Percentiles rank a stretch among this genome's conserved stretches.
These are phyloP conservation scores for Spheniscus mendiculus DNA, from an alignment of 2,113 vertebrate species.

Conservation along the genomic window DNA sequence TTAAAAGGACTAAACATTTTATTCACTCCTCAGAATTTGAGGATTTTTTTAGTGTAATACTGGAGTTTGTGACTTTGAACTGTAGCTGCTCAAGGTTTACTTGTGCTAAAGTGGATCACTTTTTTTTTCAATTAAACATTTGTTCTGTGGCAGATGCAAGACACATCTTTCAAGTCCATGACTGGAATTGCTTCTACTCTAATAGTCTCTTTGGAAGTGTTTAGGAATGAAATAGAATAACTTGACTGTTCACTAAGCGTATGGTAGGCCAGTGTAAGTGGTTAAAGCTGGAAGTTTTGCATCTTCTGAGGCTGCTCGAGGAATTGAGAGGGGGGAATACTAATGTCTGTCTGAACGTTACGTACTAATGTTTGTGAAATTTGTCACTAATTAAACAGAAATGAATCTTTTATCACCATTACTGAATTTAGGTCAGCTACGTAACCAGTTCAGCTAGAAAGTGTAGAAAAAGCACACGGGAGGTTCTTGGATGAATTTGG, in stretches of 20 bases:
- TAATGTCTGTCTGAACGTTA: not conserved
- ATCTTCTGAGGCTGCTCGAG: not conserved
- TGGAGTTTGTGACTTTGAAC: not conserved
- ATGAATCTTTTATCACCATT: not conserved
- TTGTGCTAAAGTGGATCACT: not conserved
- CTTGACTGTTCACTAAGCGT: not conserved
- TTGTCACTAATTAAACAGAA: slow-evolving; percentile 18
- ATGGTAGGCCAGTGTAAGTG: not conserved
- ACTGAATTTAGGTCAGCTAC: not conserved
- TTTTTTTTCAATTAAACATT: not conserved
- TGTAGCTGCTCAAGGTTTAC: not conserved
- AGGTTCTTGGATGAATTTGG: not conserved
- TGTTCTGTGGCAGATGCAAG: not conserved
- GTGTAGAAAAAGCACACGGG: not conserved
- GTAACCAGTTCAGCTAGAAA: slow-evolving; percentile 10
- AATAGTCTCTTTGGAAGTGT: not conserved
- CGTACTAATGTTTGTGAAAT: not conserved
- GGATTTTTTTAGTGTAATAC: not conserved
- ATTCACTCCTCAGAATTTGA: not conserved
- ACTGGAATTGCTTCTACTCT: not conserved
- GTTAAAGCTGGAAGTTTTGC: not conserved
- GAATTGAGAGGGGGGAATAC: not conserved
- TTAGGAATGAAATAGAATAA: not conserved
- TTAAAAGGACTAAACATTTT: not conserved
- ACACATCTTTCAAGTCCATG: not conserved